These are phyloP conservation scores for Drosophila quadrilineata DNA, from an alignment of 1,140 invertebrate species.

Conservation along the genomic window DNA sequence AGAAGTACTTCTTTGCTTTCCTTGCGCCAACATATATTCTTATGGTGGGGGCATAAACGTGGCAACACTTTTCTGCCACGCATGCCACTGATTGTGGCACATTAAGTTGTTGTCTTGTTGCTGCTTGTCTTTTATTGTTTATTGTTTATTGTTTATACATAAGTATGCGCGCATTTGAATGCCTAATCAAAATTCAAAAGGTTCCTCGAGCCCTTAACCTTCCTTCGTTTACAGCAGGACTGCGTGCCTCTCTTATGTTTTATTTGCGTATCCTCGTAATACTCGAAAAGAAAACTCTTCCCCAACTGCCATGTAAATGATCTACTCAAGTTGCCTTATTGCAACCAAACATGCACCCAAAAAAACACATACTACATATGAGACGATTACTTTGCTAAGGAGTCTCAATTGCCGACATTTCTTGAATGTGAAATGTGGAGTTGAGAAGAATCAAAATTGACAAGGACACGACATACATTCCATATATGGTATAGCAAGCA, in stretches of 20 bases:
- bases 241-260: background rate
- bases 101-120: slow-evolving; percentile 43
- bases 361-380: background rate
- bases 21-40: too few species aligned
- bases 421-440: too few species aligned
- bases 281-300: background rate
- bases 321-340: slow-evolving; percentile 34
- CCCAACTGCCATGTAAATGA: slow-evolving; percentile 45
- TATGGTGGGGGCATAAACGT: background rate
- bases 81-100: slow-evolving; percentile 11
- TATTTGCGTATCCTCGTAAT: background rate
- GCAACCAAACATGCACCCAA: slow-evolving; percentile 33
- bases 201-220: background rate
- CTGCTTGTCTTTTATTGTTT: slow-evolving; percentile 16
- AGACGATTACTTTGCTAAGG: too few species aligned
- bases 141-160: slow-evolving; percentile 40
- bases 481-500: too few species aligned
- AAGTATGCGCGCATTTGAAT: too few species aligned
- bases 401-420: too few species aligned
- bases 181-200: slow-evolving; percentile 44
- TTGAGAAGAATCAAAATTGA: too few species aligned
- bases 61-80: slow-evolving; percentile 12
- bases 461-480: too few species aligned
- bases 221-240: background rate
- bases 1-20: too few species aligned